Evolutionary conservation across 2,113 vertebrate species (phyloP), one percentile per base, ranked within the genome.

Genomic region (Mola mola): DNA sequence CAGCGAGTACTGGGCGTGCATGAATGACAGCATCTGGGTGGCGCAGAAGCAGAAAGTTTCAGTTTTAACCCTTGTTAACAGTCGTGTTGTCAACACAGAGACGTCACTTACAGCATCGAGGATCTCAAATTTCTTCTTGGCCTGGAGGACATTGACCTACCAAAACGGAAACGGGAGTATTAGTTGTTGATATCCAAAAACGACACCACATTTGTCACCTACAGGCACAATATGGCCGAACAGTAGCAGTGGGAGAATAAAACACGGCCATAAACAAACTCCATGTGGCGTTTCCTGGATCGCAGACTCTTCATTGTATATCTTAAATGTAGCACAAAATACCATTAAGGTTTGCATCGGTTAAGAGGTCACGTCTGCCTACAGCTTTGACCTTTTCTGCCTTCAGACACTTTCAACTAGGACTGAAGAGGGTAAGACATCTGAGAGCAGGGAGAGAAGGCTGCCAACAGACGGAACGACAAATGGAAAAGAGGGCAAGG

Each of bases 61-160:
- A 1, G 15, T 28, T 46, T 3, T 9, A 20, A 19, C 10, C 5
- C 11, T 29, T 29, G 6, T n/a, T n/a, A n/a, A n/a, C n/a, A n/a
- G n/a, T n/a, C n/a, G 2, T 13, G 5, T 1, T 4, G 33, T 11
- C 29, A 1, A 4, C 29, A 8, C 2, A 33, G 36, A 11, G 15
- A 20, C 25, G 24, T 9, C 2, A 57, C 95, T 94, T 80, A 99
- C 97, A 47, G 96, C 95, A 15, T 99, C 97, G 13, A 99, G 85
- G 59, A 99, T 97, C 86, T 99, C 96, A 41, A 99, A 98, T 74
- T 98, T 98, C 93, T 98, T 99, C 93, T 98, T 98, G 19, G 96
- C 95, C 69, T 99, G 96, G 34, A 99, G 95, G 15, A 99, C 97
- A 0, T 98, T 99, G 82, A 99, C 98, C 97, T 99, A 80, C 1